phyloP scores from a whole-genome alignment of 2,888 invertebrate genomes.

The Andrena flavipes region DNA sequence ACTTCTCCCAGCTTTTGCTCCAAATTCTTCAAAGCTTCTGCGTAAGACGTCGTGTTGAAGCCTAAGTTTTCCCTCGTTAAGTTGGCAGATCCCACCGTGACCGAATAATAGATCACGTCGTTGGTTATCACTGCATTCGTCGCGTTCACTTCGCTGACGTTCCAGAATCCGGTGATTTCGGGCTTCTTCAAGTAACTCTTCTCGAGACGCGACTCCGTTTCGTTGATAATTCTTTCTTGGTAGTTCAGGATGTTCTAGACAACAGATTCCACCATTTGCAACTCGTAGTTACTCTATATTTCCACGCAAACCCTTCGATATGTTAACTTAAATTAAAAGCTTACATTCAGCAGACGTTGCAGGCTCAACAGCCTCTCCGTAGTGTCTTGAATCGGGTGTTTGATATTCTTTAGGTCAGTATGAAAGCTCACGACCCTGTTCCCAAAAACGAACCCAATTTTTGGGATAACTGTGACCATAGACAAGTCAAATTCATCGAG shows the following conservation, averaged over 20 bases:
- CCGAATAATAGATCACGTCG: conserved; percentile 45
- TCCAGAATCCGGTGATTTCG: conserved; percentile 67
- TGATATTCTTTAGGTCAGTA: conserved; percentile 74
- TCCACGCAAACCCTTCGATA: not conserved
- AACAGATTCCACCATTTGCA: not conserved
- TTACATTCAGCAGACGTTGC: conserved; percentile 81
- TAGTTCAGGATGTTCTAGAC: conserved; percentile 68
- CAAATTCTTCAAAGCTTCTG: conserved; percentile 39
- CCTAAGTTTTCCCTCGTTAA: conserved; percentile 46
- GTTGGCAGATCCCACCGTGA: conserved; percentile 60
- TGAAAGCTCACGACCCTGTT: conserved; percentile 74
- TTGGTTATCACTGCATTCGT: conserved; percentile 53
- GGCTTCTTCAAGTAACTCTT: conserved; percentile 70
- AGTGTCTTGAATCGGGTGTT: conserved; percentile 77
- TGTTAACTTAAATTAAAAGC: not conserved
- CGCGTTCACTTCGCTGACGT: conserved; percentile 61
- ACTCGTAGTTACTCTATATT: not conserved
- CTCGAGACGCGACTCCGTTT: conserved; percentile 62
- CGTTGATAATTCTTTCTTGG: conserved; percentile 73
- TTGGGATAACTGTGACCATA: conserved; percentile 70
- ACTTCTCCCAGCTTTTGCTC: conserved; percentile 60
- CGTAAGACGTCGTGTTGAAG: conserved; percentile 15
- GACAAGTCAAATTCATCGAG: conserved; percentile 73
- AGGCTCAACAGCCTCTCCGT: conserved; percentile 76
- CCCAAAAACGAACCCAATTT: conserved; percentile 74